These are phyloP conservation scores for Agraylea sexmaculata DNA, from an alignment of 1,140 invertebrate species.

Conservation along the genomic window DNA sequence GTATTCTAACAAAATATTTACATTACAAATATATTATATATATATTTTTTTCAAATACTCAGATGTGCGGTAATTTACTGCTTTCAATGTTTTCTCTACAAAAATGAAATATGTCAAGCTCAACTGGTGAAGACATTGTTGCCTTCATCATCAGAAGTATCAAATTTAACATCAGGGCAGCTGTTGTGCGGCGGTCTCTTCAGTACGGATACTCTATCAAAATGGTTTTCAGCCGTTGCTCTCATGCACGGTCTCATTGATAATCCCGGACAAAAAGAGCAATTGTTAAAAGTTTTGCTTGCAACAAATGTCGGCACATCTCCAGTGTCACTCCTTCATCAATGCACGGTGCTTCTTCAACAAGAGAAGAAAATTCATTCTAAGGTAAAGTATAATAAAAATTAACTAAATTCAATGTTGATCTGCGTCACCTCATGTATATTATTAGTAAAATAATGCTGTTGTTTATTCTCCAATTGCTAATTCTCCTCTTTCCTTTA, in stretches of 20 bases:
- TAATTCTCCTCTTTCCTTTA: neutral
- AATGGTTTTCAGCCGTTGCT: conserved; percentile 92
- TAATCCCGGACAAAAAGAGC: conserved; percentile 81
- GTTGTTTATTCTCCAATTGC: no score
- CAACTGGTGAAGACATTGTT: conserved; percentile 84
- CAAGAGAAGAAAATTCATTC: conserved; percentile 79
- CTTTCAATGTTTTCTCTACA: conserved; percentile 91
- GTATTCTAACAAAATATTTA: neutral
- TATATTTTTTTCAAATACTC: conserved; percentile 1
- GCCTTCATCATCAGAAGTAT: conserved; percentile 67
- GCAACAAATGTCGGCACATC: conserved; percentile 74
- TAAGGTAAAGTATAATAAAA: conserved; percentile 45
- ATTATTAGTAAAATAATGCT: no score
- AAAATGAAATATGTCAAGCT: conserved; percentile 81
- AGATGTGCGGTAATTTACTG: conserved; percentile 91
- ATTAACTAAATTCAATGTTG: no score
- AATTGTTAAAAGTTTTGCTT: conserved; percentile 82
- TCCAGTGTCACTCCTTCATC: conserved; percentile 79
- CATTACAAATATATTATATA: neutral
- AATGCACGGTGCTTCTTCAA: conserved; percentile 73
- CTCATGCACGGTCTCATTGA: conserved; percentile 85
- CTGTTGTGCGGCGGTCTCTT: conserved; percentile 91
- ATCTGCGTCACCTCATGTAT: no score
- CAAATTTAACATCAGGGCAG: conserved; percentile 65
- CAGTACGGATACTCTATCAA: conserved; percentile 82